Evolutionary conservation across 2,888 invertebrate genomes (phyloP), one percentile per base, ranked within the genome.

Genomic region (Ophion ellenae): DNA sequence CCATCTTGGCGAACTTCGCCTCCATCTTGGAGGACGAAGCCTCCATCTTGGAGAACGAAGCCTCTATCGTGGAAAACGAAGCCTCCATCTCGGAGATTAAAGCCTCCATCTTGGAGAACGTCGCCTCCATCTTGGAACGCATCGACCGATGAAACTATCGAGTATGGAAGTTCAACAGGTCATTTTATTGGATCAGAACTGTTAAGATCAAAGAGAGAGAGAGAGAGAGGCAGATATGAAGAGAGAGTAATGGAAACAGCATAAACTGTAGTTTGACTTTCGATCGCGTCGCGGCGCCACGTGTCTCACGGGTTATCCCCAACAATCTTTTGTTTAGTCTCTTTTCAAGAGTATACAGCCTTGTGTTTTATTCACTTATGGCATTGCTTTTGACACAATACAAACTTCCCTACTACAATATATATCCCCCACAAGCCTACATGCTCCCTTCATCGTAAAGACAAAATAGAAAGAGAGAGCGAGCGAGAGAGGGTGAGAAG

Each of bases 361-460:
- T 94, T 94, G 90, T 91, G 94, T 94, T 94, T 90, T 90, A 84
- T 94, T 94, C 93, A 93, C 93, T 94, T 94, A 94, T 91, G 90
- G 90, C 91, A 91, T 94, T 94, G 91, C 91, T 94, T 94, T 94
- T 91, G 88, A 93, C 93, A 94, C 93, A 94, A 94, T 94, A 94
- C 94, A 93, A 93, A 88, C 87, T 88, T 87, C 89, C 89, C 87
- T 81, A 87, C 83, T 86, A 88, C 88, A 84, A 87, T 80, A 90
- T 89, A 89, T 88, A 89, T 89, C 88, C 91, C 89, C 84, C 90
- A 91, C 88, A 90, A 86, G 85, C 89, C 84, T 85, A 75, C 84
- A 86, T 86, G 86, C 83, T 86, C 86, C 86, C 83, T 86, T 86
- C 86, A 86, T 86, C 87, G 84, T 87, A 87, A 86, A 83, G 83